Conservation (phyloP, 1,140 invertebrate genomes). For the Cephus cinctus region DNA sequence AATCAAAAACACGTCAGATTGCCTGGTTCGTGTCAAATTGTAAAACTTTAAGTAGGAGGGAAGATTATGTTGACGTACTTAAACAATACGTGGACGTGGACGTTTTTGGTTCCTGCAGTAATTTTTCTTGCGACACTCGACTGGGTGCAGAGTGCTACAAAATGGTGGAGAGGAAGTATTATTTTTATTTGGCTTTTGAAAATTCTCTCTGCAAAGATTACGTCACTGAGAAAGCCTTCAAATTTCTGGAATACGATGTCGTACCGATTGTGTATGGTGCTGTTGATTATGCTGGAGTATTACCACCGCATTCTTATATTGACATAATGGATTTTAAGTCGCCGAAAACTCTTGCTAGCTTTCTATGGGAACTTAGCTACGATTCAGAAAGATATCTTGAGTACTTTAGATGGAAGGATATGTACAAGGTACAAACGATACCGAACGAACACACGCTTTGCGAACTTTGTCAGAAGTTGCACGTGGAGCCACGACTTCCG, state of each 20-base stretch:
- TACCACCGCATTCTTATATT: conserved; percentile 49
- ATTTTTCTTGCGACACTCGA: conserved; percentile 33
- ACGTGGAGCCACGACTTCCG: not conserved
- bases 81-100: conserved; percentile 59
- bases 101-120: conserved; percentile 64
- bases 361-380: conserved; percentile 20
- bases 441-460: conserved; percentile 33
- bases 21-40: conserved; percentile 67
- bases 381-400: not conserved
- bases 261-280: conserved; percentile 50
- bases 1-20: conserved; percentile 49
- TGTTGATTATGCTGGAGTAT: conserved; percentile 38
- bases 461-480: conserved; percentile 21
- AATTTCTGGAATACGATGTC: conserved; percentile 36
- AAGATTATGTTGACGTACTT: conserved; percentile 56
- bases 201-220: conserved; percentile 60
- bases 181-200: conserved; percentile 66
- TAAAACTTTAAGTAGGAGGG: conserved; percentile 49
- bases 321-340: conserved; percentile 36
- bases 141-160: conserved; percentile 39
- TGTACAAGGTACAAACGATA: conserved; percentile 31
- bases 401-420: conserved; percentile 8
- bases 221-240: conserved; percentile 61
- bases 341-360: conserved; percentile 34
- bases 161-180: conserved; percentile 51